Evolutionary conservation across 2,888 invertebrate genomes (phyloP), one percentile per base, ranked within the genome.

Genomic region (Diadegma fenestrale): DNA sequence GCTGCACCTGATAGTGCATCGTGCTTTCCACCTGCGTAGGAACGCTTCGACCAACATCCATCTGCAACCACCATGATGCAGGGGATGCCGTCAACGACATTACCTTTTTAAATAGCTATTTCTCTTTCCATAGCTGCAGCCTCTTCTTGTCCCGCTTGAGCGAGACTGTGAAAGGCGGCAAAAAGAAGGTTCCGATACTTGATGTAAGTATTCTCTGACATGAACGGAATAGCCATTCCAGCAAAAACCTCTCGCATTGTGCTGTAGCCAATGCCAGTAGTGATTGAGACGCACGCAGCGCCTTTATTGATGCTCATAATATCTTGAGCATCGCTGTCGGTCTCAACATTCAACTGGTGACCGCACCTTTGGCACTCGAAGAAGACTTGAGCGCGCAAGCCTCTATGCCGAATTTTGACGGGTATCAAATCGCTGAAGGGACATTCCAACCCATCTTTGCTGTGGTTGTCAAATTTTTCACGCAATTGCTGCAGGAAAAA

Each of bases 1-100:
- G 61, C 78, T 63, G 51, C 26, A 48, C 85, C 82, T 14, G 81
- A 84, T 19, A 66, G 48, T 19, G 75, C 71, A 79, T 84, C 79
- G 14, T 85, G 64, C 33, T 76, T 76, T 5, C 84, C 81, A 26
- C 54, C 66, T 3, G 43, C 26, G 45, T 80, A 86, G 4, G 86
- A 84, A 37, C 84, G 22, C n/a, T 87, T 86, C 10, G 73, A 61
- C 85, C 82, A 87, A 43, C 51, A 41, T 12, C 80, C 85, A 66
- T 87, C 87, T 0, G 78, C 33, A 7, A 85, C 41, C 10, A 85
- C 85, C 14, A 22, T 22, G 14, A 85, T 87, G 7, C 33, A 73
- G 7, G 82, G 82, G 45, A 85, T 66, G 6, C 85, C 87, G 19
- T 80, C 66, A 1, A 80, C 51, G 0, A 68, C 43, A 5, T 79